Evolutionary conservation across 2,113 vertebrate genomes (phyloP), one percentile per base, ranked within the genome.

Genomic region (Hepsetus odoe): DNA sequence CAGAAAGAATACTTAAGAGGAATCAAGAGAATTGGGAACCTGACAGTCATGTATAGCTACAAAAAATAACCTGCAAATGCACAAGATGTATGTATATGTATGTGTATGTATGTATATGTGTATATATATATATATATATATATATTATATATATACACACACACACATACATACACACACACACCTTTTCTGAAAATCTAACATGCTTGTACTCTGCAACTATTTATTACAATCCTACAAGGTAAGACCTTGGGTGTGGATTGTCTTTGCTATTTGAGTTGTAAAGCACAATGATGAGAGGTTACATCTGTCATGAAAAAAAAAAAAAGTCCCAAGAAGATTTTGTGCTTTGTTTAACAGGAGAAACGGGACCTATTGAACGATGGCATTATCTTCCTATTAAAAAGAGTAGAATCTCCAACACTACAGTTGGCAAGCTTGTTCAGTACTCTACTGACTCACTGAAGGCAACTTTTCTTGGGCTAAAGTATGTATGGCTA

Each of bases 401-500:
- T 65, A 35, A 65, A 32, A 65, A 38, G n/a, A 35, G 20, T 56
- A 72, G 20, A 32, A 72, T 56, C n/a, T 33, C 30, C 24, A 38
- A 38, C 30, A 70, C 55, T 70, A 67, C 1, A 71, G 35, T 8
- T 61, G 53, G 16, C 18, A 16, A 55, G 75, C 20, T 55, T 58
- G 46, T 69, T 69, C 26, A 35, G 49, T 49, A 66, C 56, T 82
- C 71, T 78, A 72, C 49, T 35, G 53, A 26, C 44, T 77, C 38
- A 40, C 58, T 28, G 38, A 76, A 72, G 67, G 66, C 56, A 67
- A 68, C 68, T n/a, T 72, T 61, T 58, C 61, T 38, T n/a, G 8
- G 30, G 4, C 30, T 71, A 69, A 58, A 32, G 30, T n/a, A 30
- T 20, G 10, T n/a, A 38, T 6, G 12, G 46, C 85, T 93, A 93